These are phyloP conservation scores for Anodontia alba DNA, from an alignment of 2,888 invertebrate genomes.

Conservation along the genomic window DNA sequence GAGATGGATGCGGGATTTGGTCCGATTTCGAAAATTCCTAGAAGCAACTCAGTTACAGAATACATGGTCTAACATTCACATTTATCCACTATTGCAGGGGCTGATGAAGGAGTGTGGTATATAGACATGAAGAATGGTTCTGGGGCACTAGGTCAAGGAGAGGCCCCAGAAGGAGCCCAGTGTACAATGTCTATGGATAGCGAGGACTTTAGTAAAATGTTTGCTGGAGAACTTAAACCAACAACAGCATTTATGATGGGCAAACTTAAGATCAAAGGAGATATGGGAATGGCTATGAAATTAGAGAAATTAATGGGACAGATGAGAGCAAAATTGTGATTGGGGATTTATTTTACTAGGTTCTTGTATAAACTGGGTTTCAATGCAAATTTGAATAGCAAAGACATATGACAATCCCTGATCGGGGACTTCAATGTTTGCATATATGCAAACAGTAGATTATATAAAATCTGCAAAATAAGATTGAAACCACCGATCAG, in stretches of 20 bases:
- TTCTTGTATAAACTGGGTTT: too few species aligned
- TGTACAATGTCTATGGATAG: constrained; percentile 93
- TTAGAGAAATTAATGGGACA: constrained; percentile 88
- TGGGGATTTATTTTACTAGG: too few species aligned
- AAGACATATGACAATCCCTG: too few species aligned
- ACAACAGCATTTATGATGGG: constrained; percentile 98
- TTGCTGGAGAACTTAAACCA: constrained; percentile 93
- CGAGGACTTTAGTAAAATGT: constrained; percentile 86
- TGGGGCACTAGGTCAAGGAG: constrained; percentile 92
- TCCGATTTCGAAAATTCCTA: too few species aligned
- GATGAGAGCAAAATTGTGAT: constrained; percentile 62
- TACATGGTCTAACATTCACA: too few species aligned
- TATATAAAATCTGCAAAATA: too few species aligned
- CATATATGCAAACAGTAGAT: too few species aligned
- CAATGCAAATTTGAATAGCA: too few species aligned
- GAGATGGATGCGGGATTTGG: too few species aligned
- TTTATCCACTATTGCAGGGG: constrained; percentile 87
- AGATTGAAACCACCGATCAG: too few species aligned
- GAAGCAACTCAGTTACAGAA: too few species aligned
- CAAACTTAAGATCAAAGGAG: constrained; percentile 96
- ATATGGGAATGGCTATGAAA: constrained; percentile 97
- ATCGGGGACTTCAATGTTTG: too few species aligned
- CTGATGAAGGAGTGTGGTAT: constrained; percentile 91
- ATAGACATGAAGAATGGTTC: constrained; percentile 95
- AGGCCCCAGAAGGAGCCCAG: constrained; percentile 89